phyloP scores from a whole-genome alignment of 92 coral and sea anemone genomes.

The Epizoanthus ramosus region DNA sequence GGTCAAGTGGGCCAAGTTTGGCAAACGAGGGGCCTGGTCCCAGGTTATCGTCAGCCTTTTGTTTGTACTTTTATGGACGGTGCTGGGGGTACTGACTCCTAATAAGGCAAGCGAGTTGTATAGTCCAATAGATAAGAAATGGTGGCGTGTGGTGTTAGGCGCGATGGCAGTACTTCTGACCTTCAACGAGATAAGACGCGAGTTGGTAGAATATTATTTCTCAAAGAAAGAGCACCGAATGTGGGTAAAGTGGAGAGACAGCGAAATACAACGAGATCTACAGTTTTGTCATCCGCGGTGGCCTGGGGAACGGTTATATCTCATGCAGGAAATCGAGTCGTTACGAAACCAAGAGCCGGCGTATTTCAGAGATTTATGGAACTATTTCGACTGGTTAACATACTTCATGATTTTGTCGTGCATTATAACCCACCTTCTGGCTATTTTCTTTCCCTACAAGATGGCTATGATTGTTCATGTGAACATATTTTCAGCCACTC shows the following conservation, averaged over 20 bases:
- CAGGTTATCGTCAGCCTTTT: slow-evolving; percentile 74
- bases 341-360: slow-evolving; percentile 75
- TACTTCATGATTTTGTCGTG: slow-evolving; percentile 72
- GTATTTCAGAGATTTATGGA: slow-evolving; percentile 92
- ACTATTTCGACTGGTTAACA: slow-evolving; percentile 88
- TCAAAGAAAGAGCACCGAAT: slow-evolving; percentile 82
- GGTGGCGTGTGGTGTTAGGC: slow-evolving; percentile 85
- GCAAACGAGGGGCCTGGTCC: slow-evolving; percentile 88
- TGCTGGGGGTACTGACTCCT: slow-evolving; percentile 81
- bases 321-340: slow-evolving; percentile 87
- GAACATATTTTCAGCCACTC: slow-evolving; percentile 76
- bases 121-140: slow-evolving; percentile 66
- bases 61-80: slow-evolving; percentile 90
- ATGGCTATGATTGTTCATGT: slow-evolving; percentile 59
- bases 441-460: slow-evolving; percentile 51
- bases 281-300: slow-evolving; percentile 96
- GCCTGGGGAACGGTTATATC: slow-evolving; percentile 96
- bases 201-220: slow-evolving; percentile 71
- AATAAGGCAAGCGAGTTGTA: slow-evolving; percentile 63
- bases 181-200: slow-evolving; percentile 77
- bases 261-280: slow-evolving; percentile 78
- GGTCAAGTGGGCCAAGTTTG: slow-evolving; percentile 93
- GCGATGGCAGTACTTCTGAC: slow-evolving; percentile 73
- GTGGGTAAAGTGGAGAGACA: slow-evolving; percentile 92
- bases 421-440: slow-evolving; percentile 68